These are phyloP conservation scores for Pogonocherus hispidulus DNA, from an alignment of 2,888 invertebrate species.

Conservation along the genomic window DNA sequence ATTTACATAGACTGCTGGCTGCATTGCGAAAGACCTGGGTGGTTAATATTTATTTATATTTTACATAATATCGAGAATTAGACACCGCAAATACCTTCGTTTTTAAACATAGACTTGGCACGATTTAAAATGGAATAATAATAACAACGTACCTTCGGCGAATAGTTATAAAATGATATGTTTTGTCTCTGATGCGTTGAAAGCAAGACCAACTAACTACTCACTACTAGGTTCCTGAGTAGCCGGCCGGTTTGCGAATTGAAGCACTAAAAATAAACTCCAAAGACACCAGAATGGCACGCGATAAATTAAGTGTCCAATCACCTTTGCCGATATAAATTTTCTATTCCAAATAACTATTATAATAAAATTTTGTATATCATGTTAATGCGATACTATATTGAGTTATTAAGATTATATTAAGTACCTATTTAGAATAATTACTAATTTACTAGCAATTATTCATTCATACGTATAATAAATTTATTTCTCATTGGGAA, in stretches of 20 bases:
- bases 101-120: not conserved
- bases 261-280: conserved; percentile 12
- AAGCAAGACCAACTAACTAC: not conserved
- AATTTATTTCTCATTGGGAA: too few relatives aligned
- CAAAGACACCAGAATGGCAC: not conserved
- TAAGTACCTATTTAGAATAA: too few relatives aligned
- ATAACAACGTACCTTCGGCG: not conserved
- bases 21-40: not conserved
- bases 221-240: not conserved
- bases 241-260: conserved; percentile 6
- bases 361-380: too few relatives aligned
- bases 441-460: too few relatives aligned
- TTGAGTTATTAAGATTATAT: too few relatives aligned
- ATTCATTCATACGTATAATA: too few relatives aligned
- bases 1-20: not conserved
- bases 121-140: not conserved
- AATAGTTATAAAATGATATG: not conserved
- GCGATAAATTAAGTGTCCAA: conserved; percentile 9
- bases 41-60: not conserved
- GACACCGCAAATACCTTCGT: not conserved
- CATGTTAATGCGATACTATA: too few relatives aligned
- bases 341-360: too few relatives aligned
- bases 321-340: conserved; percentile 4
- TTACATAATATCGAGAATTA: not conserved
- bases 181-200: too few relatives aligned